phyloP scores from a whole-genome alignment of 2,888 invertebrate species.

The Rambutsinella grinnellia region DNA sequence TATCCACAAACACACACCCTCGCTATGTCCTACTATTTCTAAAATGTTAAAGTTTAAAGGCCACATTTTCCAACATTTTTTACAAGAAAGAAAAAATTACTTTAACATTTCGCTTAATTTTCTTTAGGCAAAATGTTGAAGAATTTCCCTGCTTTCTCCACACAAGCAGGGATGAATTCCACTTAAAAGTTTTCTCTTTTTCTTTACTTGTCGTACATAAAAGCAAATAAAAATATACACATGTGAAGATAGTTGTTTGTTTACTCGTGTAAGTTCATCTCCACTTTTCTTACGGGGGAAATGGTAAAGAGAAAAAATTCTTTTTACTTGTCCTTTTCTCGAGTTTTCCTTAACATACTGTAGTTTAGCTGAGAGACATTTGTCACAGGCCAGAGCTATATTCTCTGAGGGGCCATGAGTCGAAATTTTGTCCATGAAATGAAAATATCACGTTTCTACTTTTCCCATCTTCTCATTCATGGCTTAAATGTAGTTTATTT shows the following conservation, averaged over 20 bases:
- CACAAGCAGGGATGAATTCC: background rate
- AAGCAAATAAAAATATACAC: constrained; percentile 27
- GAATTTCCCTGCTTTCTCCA: background rate
- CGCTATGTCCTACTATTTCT: background rate
- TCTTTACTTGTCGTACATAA: constrained; percentile 13
- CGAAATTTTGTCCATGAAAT: constrained; percentile 64
- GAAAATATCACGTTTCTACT: constrained; percentile 61
- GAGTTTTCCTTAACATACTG: constrained; percentile 33
- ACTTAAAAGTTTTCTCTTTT: background rate
- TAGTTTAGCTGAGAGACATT: constrained; percentile 33
- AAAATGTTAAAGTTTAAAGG: background rate
- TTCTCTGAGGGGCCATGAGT: constrained; percentile 62
- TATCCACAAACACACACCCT: no score
- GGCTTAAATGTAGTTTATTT: constrained; percentile 38
- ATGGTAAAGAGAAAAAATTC: constrained; percentile 15
- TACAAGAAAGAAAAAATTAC: background rate
- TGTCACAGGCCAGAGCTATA: constrained; percentile 44
- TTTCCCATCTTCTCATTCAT: constrained; percentile 27
- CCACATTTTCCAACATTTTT: background rate
- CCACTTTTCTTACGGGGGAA: background rate
- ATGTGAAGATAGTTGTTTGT: constrained; percentile 9
- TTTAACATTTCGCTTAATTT: background rate
- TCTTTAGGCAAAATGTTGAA: background rate
- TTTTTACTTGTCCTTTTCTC: constrained; percentile 26
- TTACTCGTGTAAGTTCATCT: background rate